A percentile compares a stretch with the other conserved stretches of the same genome.
Evolutionary conservation across 1,140 invertebrate species (phyloP).

Genomic region (Eufriesea mexicana): DNA sequence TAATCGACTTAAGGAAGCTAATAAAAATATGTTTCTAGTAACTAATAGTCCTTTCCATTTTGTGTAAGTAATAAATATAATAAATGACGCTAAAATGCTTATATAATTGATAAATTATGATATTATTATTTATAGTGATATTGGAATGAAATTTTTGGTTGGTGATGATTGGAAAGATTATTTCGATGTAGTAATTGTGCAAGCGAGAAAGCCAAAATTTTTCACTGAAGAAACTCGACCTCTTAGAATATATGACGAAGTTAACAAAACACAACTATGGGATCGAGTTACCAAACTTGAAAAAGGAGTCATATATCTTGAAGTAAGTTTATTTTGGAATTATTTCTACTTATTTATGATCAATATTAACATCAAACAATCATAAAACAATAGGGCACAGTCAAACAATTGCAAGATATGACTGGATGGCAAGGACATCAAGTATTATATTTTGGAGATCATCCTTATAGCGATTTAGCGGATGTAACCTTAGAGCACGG

Average conservation of each 20-base stretch:
- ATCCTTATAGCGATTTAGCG: slow-evolving; percentile 98
- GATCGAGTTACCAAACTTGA: slow-evolving; percentile 93
- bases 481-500: slow-evolving; percentile 98
- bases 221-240: slow-evolving; percentile 96
- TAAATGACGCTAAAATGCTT: background rate
- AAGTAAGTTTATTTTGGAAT: slow-evolving; percentile 83
- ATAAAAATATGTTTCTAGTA: slow-evolving; percentile 97
- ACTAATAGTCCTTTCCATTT: slow-evolving; percentile 98
- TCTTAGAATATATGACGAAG: slow-evolving; percentile 93
- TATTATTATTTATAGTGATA: slow-evolving; percentile 88
- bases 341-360: background rate
- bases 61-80: slow-evolving; percentile 89
- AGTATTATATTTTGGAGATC: slow-evolving; percentile 98
- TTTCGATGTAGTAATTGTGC: slow-evolving; percentile 97
- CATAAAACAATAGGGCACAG: slow-evolving; percentile 94
- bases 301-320: slow-evolving; percentile 95
- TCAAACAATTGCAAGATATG: slow-evolving; percentile 94
- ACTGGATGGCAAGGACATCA: slow-evolving; percentile 96
- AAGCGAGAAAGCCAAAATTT: slow-evolving; percentile 97
- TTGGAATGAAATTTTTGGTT: slow-evolving; percentile 94
- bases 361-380: background rate
- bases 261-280: slow-evolving; percentile 92
- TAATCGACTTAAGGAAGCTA: slow-evolving; percentile 86
- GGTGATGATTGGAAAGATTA: slow-evolving; percentile 94
- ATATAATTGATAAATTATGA: slow-evolving; percentile 1